phyloP scores from a whole-genome alignment of 2,113 vertebrate species.

The human region GRCh38 chr6:150212001-150212500 shows the following conservation, averaged over 20 bases:
- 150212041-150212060: not conserved
- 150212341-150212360: not conserved
- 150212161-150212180: not conserved
- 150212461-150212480: not conserved
- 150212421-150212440: rapidly evolving
- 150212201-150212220: not conserved
- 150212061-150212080: not conserved
- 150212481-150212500: not conserved
- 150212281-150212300: not conserved
- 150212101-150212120: not conserved
- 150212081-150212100: not conserved
- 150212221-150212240: rapidly evolving
- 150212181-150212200: rapidly evolving
- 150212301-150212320: not conserved
- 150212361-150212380: not conserved
- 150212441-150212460: rapidly evolving
- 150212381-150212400: rapidly evolving
- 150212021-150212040: not conserved
- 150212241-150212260: not conserved
- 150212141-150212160: too few relatives aligned
- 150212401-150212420: not conserved
- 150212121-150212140: not conserved
- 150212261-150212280: not conserved
- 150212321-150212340: not conserved
- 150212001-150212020: not conserved